phyloP scores from a whole-genome alignment of 2,797 vertebrate species.

The Microctenopoma stevenorrisi region DNA sequence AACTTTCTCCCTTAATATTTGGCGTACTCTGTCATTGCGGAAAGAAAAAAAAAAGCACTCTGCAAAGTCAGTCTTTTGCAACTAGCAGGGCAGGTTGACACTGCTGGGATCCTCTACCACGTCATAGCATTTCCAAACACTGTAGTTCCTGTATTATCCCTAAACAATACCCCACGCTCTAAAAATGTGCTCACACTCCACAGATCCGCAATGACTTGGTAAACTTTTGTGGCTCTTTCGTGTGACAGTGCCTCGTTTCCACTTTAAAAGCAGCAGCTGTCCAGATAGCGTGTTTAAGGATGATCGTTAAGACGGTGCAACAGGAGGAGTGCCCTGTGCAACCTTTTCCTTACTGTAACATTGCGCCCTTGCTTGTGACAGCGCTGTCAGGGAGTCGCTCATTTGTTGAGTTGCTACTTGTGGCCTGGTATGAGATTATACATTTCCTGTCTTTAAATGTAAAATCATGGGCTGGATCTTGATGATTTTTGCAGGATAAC shows the following conservation, averaged over 20 bases:
- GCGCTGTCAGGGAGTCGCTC: slow-evolving; percentile 51
- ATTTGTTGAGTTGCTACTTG: slow-evolving; percentile 43
- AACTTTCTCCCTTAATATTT: slow-evolving; percentile 8
- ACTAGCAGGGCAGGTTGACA: slow-evolving; percentile 37
- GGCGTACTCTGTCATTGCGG: slow-evolving; percentile 1
- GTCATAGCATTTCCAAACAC: slow-evolving; percentile 5
- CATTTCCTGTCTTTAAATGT: too few species aligned
- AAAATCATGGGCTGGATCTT: too few species aligned
- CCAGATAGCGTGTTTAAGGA: slow-evolving; percentile 56
- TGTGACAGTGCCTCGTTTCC: slow-evolving; percentile 56
- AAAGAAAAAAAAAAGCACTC: slow-evolving; percentile 8
- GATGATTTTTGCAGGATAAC: too few species aligned
- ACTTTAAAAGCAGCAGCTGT: slow-evolving; percentile 57
- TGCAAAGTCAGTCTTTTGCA: slow-evolving; percentile 32
- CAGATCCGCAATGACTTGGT: slow-evolving; percentile 53
- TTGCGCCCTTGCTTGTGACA: slow-evolving; percentile 37
- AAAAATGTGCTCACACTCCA: slow-evolving; percentile 38
- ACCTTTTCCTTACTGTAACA: slow-evolving; percentile 62
- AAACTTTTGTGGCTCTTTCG: slow-evolving; percentile 41
- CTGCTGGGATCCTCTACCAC: slow-evolving; percentile 17
- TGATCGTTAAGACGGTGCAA: slow-evolving; percentile 73
- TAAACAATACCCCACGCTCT: slow-evolving; percentile 10
- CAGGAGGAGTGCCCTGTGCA: slow-evolving; percentile 61
- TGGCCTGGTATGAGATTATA: slow-evolving; percentile 6
- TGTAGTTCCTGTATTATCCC: slow-evolving; percentile 13